phyloP scores from a whole-genome alignment of 2,888 invertebrate genomes.

The Rotaria sp. region DNA sequence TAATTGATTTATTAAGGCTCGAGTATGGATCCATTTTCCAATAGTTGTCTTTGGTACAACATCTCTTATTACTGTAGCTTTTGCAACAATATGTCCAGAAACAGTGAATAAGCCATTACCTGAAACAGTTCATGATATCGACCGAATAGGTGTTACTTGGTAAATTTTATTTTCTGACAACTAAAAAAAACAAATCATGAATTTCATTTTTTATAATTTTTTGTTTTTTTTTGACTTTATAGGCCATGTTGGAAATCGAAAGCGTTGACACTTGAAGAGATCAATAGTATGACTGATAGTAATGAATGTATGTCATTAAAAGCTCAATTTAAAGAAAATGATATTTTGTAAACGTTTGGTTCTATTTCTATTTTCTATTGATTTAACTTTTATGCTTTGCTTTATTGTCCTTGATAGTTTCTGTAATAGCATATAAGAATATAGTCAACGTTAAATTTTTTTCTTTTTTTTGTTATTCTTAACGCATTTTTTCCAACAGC shows the following conservation, averaged over 20 bases:
- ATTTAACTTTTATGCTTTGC: neutral
- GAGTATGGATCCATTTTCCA: constrained; percentile 7
- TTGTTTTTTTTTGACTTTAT: neutral
- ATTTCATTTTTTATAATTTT: no score
- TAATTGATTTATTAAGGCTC: neutral
- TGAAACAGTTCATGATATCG: neutral
- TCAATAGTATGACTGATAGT: neutral
- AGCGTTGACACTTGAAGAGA: neutral
- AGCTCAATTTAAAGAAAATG: neutral
- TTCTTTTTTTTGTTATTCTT: no score
- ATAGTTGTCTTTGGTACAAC: neutral
- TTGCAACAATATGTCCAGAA: neutral
- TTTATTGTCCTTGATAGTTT: neutral
- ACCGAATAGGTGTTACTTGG: neutral
- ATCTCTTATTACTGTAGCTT: neutral
- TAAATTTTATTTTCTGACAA: neutral
- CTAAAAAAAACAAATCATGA: neutral
- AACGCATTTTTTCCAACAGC: no score
- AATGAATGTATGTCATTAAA: neutral
- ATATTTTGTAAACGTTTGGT: neutral
- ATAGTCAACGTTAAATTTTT: neutral
- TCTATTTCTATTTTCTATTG: neutral
- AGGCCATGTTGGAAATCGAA: neutral
- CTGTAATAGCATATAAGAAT: neutral
- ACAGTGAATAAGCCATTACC: neutral